Base-by-base conservation (phyloP, 2,888 invertebrate genomes). In the Acleris sparsana region DNA sequence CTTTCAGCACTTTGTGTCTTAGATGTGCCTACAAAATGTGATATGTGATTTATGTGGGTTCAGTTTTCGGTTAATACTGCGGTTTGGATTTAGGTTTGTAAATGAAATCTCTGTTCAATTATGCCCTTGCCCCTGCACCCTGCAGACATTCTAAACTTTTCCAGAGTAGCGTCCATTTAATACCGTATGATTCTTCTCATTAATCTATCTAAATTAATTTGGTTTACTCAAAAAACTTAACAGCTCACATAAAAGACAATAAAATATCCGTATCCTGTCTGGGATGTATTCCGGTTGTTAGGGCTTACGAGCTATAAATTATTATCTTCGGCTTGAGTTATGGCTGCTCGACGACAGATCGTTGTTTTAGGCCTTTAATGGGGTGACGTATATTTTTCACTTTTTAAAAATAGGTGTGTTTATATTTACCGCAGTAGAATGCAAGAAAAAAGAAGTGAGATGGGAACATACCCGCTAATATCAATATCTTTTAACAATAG, bases 271-370 rank as follows among this genome's bases (percentile, higher is more conserved):
- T 82, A 87, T 89, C 89, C 89, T 85, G 89, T 71, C 74, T 70
- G 70, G 73, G 73, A 84, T 85, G 80, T 84, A 86, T 86, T 83
- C 84, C 79, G 74, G 82, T 80, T 82, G 82, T 79, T 78, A 70
- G 74, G 82, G 82, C 85, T 88, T 84, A 85, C 78, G 76, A 73
- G 80, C 78, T 80, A 79, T 91, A 89, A 90, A 89, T 89, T 89
- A 89, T 89, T 82, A 88, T 85, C 84, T 78, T 80, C 70, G 72
- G 77, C 73, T 74, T 86, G 84, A 89, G 75, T 88, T 87, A 89
- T 84, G 73, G 82, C 75, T 77, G 72, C 72, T 74, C 73, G 77
- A 82, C 79, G 87, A 85, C 85, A 83, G 83, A 80, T 80, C 80
- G 87, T 85, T 88, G 87, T 86, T 82, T 84, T 79, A 82, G 73